Evolutionary conservation across 2,888 invertebrate species (phyloP), one percentile per base, ranked within the genome.

Genomic region (Frankliniella intonsa): DNA sequence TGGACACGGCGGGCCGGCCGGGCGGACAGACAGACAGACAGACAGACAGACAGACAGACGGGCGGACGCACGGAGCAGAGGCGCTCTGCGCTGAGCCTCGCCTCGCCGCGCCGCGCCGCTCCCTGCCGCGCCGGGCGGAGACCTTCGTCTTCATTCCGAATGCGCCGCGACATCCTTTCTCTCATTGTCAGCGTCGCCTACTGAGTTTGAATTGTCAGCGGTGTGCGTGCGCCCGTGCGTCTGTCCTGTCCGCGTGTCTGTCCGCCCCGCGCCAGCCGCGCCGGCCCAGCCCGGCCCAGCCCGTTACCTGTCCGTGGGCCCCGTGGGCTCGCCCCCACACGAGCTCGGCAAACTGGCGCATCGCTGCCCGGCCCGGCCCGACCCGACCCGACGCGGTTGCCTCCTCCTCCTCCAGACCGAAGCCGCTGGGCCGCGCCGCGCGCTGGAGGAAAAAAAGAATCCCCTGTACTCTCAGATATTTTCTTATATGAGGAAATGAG

Each of bases 181-280:
- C 69, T 25, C 69, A 76, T 76, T 76, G 69, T 76, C 69, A 22
- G 25, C 69, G 69, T 76, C 69, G 69, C 69, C 69, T 76, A 76
- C 69, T 76, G 69, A 76, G 69, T 76, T 76, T 76, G 69, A 76
- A 76, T 76, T 76, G 69, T 76, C 69, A 76, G 22, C 69, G 22
- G 8, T 10, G 14, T n/a, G 17, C 38, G 38, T 38, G 38, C 38
- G 38, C 3, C 62, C 62, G 62, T 62, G 62, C n/a, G 62, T 76
- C 11, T 76, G 69, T 69, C n/a, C 11, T 76, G 69, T 38, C 38
- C 38, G 38, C 38, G 38, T 38, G 38, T 38, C 55, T 55, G 55
- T 19, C 55, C 55, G 55, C 38, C 38, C 38, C 38, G 38, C 5
- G 38, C 38, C 38, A 38, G 38, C 38, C 38, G n/a, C n/a, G n/a